Evolutionary conservation across 1,140 invertebrate genomes (phyloP).

Genomic region (Onthophagus taurus): DNA sequence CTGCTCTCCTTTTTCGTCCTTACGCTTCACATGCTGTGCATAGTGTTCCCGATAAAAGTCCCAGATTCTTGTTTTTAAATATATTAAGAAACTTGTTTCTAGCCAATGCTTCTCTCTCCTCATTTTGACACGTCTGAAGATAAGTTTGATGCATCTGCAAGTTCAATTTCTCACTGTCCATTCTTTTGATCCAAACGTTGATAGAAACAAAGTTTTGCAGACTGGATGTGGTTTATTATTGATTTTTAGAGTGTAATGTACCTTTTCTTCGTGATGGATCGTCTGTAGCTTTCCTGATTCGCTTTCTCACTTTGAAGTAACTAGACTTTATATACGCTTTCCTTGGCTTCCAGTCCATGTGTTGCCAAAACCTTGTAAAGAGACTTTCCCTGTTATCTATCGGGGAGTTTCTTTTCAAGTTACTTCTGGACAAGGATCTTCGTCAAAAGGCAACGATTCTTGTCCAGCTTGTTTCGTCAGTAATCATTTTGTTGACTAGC

Average conservation of each 20-base stretch:
- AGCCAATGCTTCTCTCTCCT: neutral
- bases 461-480: no score
- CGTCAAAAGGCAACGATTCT: no score
- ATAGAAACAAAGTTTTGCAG: constrained; percentile 9
- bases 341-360: constrained; percentile 28
- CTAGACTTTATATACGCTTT: neutral
- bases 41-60: neutral
- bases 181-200: constrained; percentile 6
- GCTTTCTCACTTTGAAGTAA: constrained; percentile 1
- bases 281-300: neutral
- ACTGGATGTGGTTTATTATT: constrained; percentile 4
- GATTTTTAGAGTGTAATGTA: constrained; percentile 11
- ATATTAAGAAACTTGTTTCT: neutral
- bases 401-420: no score
- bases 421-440: no score
- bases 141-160: neutral
- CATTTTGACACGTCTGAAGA: neutral
- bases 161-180: neutral
- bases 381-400: constrained; percentile 7
- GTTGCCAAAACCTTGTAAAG: constrained; percentile 25
- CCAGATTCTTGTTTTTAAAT: neutral
- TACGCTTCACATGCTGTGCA: neutral
- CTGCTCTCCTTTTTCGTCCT: neutral
- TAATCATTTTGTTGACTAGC: no score
- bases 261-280: constrained; percentile 4